Evolutionary conservation across 2,113 vertebrate species (phyloP).

Genomic region (Rhegmatorhina hoffmannsi): DNA sequence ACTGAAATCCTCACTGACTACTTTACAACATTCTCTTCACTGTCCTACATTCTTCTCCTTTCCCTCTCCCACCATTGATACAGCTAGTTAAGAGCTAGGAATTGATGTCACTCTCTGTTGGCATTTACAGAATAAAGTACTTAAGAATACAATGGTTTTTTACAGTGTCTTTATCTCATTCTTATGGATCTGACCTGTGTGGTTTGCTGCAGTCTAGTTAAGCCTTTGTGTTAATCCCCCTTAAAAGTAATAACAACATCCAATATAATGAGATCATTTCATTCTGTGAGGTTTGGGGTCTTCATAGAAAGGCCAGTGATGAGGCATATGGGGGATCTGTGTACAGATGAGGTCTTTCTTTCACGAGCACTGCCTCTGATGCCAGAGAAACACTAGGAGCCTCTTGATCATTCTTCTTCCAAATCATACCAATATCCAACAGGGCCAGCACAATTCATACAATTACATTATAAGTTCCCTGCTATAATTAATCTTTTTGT

Average conservation of each 20-base stretch:
- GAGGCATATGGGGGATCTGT: background rate
- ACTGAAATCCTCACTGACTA: background rate
- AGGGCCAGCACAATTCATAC: constrained; percentile 25
- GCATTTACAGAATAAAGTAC: background rate
- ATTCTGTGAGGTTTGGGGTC: background rate
- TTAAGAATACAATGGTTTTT: background rate
- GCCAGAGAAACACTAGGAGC: background rate
- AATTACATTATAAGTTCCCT: background rate
- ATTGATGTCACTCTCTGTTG: background rate
- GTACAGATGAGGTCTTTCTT: constrained; percentile 6
- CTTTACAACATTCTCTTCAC: background rate
- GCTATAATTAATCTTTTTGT: constrained; percentile 52
- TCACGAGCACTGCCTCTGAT: constrained; percentile 37
- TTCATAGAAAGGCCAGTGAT: background rate
- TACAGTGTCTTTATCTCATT: background rate
- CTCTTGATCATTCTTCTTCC: constrained; percentile 16
- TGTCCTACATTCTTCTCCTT: background rate
- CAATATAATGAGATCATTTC: constrained; percentile 5
- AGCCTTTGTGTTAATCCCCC: constrained; percentile 5
- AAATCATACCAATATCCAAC: constrained; percentile 41
- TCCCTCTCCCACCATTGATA: background rate
- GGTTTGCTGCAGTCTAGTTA: background rate
- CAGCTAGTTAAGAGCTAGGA: background rate
- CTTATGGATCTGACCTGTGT: background rate
- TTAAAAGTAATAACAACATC: background rate